Evolutionary conservation across 2,113 vertebrate species (phyloP).

Genomic region (Salvelinus namaycush): DNA sequence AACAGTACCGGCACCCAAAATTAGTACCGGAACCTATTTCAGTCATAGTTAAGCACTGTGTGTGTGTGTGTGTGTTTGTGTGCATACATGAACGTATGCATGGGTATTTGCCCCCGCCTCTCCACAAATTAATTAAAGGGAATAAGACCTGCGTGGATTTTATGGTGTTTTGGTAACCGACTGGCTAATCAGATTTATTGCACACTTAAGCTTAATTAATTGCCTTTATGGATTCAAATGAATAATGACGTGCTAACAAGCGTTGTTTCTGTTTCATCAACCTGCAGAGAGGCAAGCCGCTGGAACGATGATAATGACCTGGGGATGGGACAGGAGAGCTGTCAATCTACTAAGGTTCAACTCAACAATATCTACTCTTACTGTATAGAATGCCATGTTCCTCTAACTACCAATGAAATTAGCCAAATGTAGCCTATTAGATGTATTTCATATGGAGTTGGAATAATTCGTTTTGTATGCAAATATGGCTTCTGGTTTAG

Average conservation of each 20-base stretch:
- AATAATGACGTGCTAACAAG: conserved; percentile 77
- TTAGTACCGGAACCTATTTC: background rate
- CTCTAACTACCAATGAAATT: background rate
- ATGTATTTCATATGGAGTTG: too few species aligned
- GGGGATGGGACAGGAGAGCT: conserved; percentile 35
- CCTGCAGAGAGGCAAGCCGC: conserved; percentile 15
- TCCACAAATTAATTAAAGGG: conserved; percentile 70
- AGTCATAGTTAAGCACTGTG: background rate
- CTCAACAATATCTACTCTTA: conserved; percentile 31
- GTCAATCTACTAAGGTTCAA: conserved; percentile 48
- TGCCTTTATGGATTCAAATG: conserved; percentile 76
- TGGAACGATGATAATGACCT: conserved; percentile 65
- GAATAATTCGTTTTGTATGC: too few species aligned
- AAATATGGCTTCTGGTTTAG: too few species aligned
- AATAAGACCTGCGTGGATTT: conserved; percentile 72
- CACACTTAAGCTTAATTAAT: conserved; percentile 78
- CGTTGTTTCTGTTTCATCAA: conserved; percentile 65
- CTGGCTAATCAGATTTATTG: conserved; percentile 78
- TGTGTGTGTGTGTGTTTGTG: background rate
- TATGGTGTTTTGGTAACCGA: conserved; percentile 77
- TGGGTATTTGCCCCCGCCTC: conserved; percentile 12
- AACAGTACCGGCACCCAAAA: too few species aligned
- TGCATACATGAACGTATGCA: background rate
- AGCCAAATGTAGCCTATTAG: too few species aligned
- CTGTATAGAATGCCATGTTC: background rate